Percentiles rank a stretch among this genome's conserved stretches.
Conservation (phyloP, 1,140 invertebrate genomes). For the Heliconius hewitsoni region DNA sequence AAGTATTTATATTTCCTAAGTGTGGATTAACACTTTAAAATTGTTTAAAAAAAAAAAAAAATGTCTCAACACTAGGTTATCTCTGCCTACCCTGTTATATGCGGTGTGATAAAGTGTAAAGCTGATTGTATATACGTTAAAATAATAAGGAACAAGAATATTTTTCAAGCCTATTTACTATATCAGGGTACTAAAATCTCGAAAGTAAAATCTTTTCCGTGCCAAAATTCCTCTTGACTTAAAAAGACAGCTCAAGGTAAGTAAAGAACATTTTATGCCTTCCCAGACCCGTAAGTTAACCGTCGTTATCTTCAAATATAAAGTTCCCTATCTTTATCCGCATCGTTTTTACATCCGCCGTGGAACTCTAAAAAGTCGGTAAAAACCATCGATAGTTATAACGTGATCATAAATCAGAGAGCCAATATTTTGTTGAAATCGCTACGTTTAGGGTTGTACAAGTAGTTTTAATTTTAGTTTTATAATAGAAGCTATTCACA, state of each 20-base stretch:
- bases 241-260: constrained; percentile 15
- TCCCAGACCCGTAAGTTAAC: constrained; percentile 16
- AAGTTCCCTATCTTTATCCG: constrained; percentile 24
- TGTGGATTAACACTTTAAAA: too few species aligned
- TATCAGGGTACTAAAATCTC: neutral
- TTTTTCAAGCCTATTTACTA: neutral
- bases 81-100: too few species aligned
- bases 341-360: constrained; percentile 28
- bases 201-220: neutral
- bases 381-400: constrained; percentile 40
- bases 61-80: too few species aligned
- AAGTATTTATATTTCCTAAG: too few species aligned
- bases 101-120: too few species aligned
- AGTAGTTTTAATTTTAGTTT: neutral
- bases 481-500: neutral
- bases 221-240: constrained; percentile 19
- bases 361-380: constrained; percentile 34
- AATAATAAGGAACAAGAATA: neutral
- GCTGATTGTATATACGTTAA: neutral
- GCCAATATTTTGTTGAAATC: constrained; percentile 36
- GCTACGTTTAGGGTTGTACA: constrained; percentile 26
- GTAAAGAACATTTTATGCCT: constrained; percentile 19
- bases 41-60: too few species aligned
- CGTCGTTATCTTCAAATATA: constrained; percentile 32
- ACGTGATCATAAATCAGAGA: constrained; percentile 33